These are phyloP conservation scores for Sminthurinus aureus DNA, from an alignment of 2,888 invertebrate species.

Conservation along the genomic window DNA sequence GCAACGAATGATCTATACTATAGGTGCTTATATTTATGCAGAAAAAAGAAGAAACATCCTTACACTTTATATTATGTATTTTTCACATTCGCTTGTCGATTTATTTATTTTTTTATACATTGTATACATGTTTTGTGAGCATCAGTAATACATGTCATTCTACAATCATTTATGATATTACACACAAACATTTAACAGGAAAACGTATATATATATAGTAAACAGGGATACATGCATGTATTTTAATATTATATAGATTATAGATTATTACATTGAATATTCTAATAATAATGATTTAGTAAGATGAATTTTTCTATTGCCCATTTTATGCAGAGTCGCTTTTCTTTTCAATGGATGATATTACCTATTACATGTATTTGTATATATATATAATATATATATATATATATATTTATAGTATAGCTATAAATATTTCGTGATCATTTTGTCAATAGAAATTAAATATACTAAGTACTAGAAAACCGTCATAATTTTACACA, in stretches of 20 bases:
- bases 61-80: background rate
- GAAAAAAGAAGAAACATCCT: background rate
- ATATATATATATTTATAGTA: no score
- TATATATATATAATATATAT: no score
- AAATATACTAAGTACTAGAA: background rate
- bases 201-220: background rate
- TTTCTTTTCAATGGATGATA: no score
- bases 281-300: background rate
- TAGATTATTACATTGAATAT: no score
- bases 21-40: background rate
- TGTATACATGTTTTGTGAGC: conserved; percentile 20
- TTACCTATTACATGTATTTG: no score
- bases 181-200: background rate
- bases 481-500: background rate
- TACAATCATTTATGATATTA: background rate
- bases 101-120: conserved; percentile 2
- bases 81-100: background rate
- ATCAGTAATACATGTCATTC: background rate
- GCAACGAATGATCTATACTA: no score
- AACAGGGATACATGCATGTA: background rate
- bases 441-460: no score
- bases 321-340: no score
- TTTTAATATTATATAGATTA: background rate
- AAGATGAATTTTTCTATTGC: background rate
- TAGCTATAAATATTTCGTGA: no score